A percentile compares a stretch with the other conserved stretches of the same genome.
phyloP scores from a whole-genome alignment of 2,113 vertebrate species.

The Calyptomena viridis region DNA sequence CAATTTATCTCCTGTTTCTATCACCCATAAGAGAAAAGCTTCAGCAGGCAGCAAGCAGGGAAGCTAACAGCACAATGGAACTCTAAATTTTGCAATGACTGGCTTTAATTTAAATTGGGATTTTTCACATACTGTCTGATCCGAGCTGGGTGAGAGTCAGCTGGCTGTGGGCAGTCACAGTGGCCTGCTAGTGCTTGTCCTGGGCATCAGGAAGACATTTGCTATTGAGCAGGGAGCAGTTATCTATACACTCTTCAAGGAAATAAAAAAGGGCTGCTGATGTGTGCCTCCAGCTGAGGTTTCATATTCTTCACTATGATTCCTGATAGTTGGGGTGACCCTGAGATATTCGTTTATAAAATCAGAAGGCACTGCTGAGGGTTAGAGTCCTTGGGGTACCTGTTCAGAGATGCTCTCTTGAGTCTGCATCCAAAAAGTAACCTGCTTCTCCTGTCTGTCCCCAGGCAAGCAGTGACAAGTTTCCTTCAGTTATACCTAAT shows the following conservation, averaged over 20 bases:
- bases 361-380: background rate
- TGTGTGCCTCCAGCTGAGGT: background rate
- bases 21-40: background rate
- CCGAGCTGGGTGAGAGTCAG: accelerated
- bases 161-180: background rate
- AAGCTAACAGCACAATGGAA: background rate
- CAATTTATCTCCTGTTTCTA: background rate
- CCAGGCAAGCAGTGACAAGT: background rate
- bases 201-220: background rate
- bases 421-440: background rate
- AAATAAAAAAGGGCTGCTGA: background rate
- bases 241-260: background rate
- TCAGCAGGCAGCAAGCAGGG: background rate
- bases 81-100: background rate
- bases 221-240: background rate
- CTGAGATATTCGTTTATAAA: background rate
- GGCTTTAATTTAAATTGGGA: background rate
- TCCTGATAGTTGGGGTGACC: background rate
- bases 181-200: background rate
- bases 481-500: background rate
- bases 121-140: background rate
- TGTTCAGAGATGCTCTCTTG: background rate
- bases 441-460: background rate
- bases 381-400: background rate
- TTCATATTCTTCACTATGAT: background rate